A percentile compares a stretch with the other conserved stretches of the same genome.
These are phyloP conservation scores for Drosophila limbata DNA, from an alignment of 2,888 invertebrate genomes.

Conservation along the genomic window DNA sequence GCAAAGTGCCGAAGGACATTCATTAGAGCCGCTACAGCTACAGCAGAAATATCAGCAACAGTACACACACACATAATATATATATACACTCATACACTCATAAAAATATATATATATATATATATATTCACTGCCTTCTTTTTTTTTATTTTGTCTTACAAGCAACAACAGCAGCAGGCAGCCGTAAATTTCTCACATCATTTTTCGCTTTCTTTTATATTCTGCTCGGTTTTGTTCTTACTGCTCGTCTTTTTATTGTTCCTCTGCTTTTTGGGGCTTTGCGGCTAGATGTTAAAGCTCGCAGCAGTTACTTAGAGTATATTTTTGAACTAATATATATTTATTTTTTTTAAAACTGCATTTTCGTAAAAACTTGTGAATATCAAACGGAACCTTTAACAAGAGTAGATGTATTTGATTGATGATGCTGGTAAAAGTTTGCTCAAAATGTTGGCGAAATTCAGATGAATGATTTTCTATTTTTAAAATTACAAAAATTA, in stretches of 20 bases:
- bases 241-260: slow-evolving; percentile 9
- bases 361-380: too few relatives aligned
- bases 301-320: not conserved
- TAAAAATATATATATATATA: not conserved
- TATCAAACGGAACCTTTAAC: too few relatives aligned
- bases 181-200: slow-evolving; percentile 63
- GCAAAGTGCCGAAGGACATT: slow-evolving; percentile 62
- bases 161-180: slow-evolving; percentile 12
- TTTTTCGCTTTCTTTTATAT: slow-evolving; percentile 53
- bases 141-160: not conserved
- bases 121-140: slow-evolving; percentile 11
- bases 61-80: slow-evolving; percentile 1
- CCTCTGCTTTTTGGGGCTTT: slow-evolving; percentile 6
- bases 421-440: too few relatives aligned
- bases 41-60: slow-evolving; percentile 19
- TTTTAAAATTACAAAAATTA: too few relatives aligned
- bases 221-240: slow-evolving; percentile 32
- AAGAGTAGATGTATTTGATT: too few relatives aligned
- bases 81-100: not conserved
- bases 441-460: too few relatives aligned
- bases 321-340: too few relatives aligned
- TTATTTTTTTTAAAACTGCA: too few relatives aligned
- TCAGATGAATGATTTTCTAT: too few relatives aligned
- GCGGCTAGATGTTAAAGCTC: slow-evolving; percentile 1
- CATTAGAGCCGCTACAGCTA: slow-evolving; percentile 44